Conservation (phyloP, 1,140 invertebrate genomes). For the Trichogramma pretiosum region DNA sequence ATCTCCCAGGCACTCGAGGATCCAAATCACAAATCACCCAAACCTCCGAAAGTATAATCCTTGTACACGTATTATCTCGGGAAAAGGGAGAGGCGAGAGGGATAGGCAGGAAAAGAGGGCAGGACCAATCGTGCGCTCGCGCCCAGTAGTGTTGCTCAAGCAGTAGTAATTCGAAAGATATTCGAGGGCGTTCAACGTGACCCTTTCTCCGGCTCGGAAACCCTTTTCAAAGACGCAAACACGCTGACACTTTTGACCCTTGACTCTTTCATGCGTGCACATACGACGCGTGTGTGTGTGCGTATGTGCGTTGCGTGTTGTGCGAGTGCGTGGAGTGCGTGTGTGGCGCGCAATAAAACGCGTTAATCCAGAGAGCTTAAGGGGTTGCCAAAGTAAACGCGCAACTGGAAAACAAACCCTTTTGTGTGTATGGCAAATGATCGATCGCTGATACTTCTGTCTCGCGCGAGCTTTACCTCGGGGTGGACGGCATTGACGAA, state of each 20-base stretch:
- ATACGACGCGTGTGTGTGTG: too few relatives aligned
- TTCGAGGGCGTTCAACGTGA: background rate
- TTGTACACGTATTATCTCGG: background rate
- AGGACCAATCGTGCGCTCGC: background rate
- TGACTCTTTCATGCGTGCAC: constrained; percentile 2
- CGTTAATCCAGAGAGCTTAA: constrained; percentile 16
- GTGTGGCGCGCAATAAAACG: constrained; percentile 7
- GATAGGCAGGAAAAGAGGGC: background rate
- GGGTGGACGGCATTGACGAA: too few relatives aligned
- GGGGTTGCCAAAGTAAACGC: background rate
- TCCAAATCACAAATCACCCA: background rate
- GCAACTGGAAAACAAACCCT: constrained; percentile 16
- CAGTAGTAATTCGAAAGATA: constrained; percentile 12
- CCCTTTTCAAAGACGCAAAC: background rate
- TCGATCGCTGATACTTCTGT: constrained; percentile 17
- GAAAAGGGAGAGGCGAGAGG: background rate
- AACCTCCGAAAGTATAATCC: constrained; percentile 6
- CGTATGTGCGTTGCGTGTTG: too few relatives aligned
- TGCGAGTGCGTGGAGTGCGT: background rate
- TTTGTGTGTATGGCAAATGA: constrained; percentile 1
- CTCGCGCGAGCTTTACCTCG: constrained; percentile 11
- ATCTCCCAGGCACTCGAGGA: background rate
- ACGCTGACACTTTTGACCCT: background rate
- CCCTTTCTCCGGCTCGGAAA: background rate
- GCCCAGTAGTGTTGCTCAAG: background rate